A percentile compares a stretch with the other conserved stretches of the same genome.
Conservation (phyloP, 2,113 vertebrate species). For the Cavia porcellus region DNA sequence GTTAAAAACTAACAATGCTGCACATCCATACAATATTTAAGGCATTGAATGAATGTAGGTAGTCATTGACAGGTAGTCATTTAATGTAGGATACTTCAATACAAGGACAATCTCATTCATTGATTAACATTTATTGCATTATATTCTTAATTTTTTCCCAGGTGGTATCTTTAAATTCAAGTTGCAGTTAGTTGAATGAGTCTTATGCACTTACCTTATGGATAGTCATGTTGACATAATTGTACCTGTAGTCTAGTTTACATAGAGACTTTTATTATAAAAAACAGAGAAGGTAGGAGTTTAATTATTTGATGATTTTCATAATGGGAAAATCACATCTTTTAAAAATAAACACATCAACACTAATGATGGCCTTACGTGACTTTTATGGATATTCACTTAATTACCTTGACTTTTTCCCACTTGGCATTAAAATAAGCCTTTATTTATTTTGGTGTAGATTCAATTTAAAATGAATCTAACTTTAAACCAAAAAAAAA, state of each 20-base stretch:
- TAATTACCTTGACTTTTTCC: conserved; percentile 44
- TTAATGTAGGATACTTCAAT: not conserved
- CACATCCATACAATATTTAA: not conserved
- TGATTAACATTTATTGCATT: conserved; percentile 41
- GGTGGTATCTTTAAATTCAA: conserved; percentile 53
- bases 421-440: not conserved
- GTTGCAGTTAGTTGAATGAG: not conserved
- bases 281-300: not conserved
- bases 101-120: not conserved
- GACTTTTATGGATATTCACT: not conserved
- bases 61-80: not conserved
- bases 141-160: conserved; percentile 62
- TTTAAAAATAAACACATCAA: not conserved
- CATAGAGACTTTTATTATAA: conserved; percentile 7
- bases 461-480: conserved; percentile 29
- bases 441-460: conserved; percentile 24
- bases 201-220: not conserved
- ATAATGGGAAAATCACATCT: not conserved
- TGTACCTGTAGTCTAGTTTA: not conserved
- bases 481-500: conserved; percentile 17
- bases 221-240: conserved; percentile 57
- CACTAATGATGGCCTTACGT: not conserved
- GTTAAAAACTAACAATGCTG: not conserved
- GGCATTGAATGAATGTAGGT: not conserved
- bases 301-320: conserved; percentile 51